These are phyloP conservation scores for Acyrthosiphon pisum DNA, from an alignment of 1,140 invertebrate genomes.

Conservation along the genomic window DNA sequence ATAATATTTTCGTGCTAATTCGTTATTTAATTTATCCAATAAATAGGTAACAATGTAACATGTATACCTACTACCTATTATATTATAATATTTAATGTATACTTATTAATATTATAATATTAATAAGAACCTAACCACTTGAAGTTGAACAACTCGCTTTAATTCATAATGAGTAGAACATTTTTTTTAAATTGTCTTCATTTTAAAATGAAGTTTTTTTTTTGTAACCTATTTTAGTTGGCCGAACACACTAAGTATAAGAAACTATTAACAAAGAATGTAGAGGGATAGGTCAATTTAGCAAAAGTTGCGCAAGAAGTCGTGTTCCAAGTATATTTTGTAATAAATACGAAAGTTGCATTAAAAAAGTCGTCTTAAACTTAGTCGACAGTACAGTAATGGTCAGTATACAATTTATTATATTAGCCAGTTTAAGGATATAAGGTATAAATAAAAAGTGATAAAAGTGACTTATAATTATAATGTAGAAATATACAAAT, in stretches of 20 bases:
- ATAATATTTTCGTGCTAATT: neutral
- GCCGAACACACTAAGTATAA: neutral
- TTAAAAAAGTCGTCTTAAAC: neutral
- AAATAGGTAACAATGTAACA: too few species aligned
- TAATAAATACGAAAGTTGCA: neutral
- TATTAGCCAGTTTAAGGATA: neutral
- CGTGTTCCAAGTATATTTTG: neutral
- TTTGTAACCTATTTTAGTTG: neutral
- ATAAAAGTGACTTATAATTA: too few species aligned
- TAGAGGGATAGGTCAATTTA: neutral
- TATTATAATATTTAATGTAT: too few species aligned
- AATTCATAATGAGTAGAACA: neutral
- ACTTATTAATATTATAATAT: neutral
- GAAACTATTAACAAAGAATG: neutral
- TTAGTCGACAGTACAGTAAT: neutral
- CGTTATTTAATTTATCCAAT: neutral
- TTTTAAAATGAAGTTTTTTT: too few species aligned
- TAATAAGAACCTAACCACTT: neutral
- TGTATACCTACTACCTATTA: too few species aligned
- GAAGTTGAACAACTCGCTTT: neutral
- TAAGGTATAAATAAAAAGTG: too few species aligned
- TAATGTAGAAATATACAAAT: too few species aligned
- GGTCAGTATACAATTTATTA: neutral
- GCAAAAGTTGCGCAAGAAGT: neutral
- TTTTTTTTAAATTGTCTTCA: too few species aligned